Conservation (phyloP, 2,797 vertebrate genomes). For the Threskiornis aethiopicus region DNA sequence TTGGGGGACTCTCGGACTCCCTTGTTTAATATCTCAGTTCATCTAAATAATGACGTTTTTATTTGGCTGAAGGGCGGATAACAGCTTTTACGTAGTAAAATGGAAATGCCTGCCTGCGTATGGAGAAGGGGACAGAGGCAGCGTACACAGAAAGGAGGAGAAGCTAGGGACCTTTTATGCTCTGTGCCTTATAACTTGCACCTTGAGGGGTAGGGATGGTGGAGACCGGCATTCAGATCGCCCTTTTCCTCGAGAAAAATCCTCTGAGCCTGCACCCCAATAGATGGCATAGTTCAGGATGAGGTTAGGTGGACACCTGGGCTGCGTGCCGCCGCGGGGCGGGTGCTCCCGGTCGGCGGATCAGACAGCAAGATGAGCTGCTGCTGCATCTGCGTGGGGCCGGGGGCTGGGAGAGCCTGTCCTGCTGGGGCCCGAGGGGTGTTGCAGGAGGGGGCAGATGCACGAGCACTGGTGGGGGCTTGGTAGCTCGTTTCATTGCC, state of each 20-base stretch:
- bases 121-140: background rate
- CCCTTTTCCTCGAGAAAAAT: background rate
- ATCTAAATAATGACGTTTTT: background rate
- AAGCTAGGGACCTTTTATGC: background rate
- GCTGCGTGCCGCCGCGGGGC: background rate
- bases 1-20: background rate
- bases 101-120: background rate
- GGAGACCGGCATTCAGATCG: accelerated
- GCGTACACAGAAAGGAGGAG: accelerated
- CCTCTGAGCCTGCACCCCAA: background rate
- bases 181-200: too few species aligned
- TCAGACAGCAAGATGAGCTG: accelerated
- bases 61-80: background rate
- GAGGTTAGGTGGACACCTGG: background rate
- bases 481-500: background rate
- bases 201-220: accelerated
- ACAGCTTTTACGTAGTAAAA: background rate
- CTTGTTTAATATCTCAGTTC: background rate
- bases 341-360: background rate
- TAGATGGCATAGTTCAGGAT: accelerated
- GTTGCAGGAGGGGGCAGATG: background rate
- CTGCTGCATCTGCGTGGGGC: background rate
- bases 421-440: accelerated
- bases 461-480: background rate
- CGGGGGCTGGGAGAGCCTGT: background rate